Base-by-base conservation (phyloP, 1,140 invertebrate species). In the Meloidogyne floridensis region DNA sequence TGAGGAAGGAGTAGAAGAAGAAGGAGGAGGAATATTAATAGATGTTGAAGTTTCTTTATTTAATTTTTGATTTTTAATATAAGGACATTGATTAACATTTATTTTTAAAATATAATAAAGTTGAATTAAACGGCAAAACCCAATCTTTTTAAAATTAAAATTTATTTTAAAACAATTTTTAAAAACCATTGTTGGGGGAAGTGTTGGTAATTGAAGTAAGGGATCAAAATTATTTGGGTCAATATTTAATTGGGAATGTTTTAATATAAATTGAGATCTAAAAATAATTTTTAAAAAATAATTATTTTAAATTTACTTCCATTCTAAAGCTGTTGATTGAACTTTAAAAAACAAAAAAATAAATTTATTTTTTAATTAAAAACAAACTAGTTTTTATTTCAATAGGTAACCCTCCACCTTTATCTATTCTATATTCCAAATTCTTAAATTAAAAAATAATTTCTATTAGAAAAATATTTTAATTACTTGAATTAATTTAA, bases 101-200 rank as follows among this genome's bases (percentile, higher is more conserved):
- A 94, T 94, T 91, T 94, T 94, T 51, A 95, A 91, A 72, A 94
- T 92, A 88, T 95, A 95, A 87, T 94, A 94, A 81, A 95, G 94
- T 90, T 94, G 93, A 56, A 94, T 92, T 32, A 95, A 91, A 81
- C 93, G 92, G 90, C 94, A 95, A 69, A 94, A 93, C 2, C 93
- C 93, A 20, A 94, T 90, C 77, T 71, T 11, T 71, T 11, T 18
- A 20, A 78, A 78, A 11, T 53, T 13, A 13, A 51, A 32, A 32
- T 32, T 32, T 69, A 77, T 7, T 47, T 15, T 59, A 15, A 56
- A 56, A 56, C 13, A 11, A 11, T 59, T 15, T 15, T 15, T 59
- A 59, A 59, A 15, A 20, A 78, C 73, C 54, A 94, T 90, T 2
- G 94, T 94, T 0, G 94, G 94, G 13, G 94, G 94, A 91, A 94